Percentiles rank a stretch among this genome's conserved stretches.
phyloP scores from a whole-genome alignment of 30 jellyfish, hydroid and myxozoan species.

The Hydractinia symbiolongicarpus region DNA sequence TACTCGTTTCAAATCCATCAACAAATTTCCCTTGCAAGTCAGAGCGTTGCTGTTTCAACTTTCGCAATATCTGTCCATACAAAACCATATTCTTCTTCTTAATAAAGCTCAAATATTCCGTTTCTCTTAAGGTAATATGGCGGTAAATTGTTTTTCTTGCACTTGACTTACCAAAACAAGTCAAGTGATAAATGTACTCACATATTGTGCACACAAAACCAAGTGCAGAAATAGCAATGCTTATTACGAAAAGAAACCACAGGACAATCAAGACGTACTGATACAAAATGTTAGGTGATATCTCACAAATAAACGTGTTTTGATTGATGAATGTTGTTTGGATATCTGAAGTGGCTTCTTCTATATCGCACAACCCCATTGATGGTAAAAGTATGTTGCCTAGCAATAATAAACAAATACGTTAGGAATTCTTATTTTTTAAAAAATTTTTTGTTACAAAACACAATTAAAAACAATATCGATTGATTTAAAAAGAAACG shows the following conservation, averaged over 20 bases:
- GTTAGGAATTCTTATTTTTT: not conserved
- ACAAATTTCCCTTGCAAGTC: conserved; percentile 41
- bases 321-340: not conserved
- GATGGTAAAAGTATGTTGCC: conserved; percentile 34
- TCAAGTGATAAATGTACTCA: conserved; percentile 24
- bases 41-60: conserved; percentile 29
- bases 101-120: conserved; percentile 34
- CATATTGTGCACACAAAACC: conserved; percentile 12
- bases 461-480: not conserved
- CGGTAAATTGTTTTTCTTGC: conserved; percentile 29
- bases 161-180: conserved; percentile 3
- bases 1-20: conserved; percentile 48
- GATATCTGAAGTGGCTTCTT: conserved; percentile 26
- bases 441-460: not conserved
- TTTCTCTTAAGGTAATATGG: conserved; percentile 26
- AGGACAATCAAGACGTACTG: conserved; percentile 33
- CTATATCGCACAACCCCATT: conserved; percentile 36
- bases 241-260: conserved; percentile 32
- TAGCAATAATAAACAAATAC: not conserved
- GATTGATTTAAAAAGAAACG: not conserved
- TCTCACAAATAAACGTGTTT: conserved; percentile 28
- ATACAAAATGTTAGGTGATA: conserved; percentile 33
- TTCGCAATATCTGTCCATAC: conserved; percentile 37
- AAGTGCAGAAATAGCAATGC: conserved; percentile 23
- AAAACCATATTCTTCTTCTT: conserved; percentile 34